Base-by-base conservation (phyloP, 2,797 vertebrate species). In the Coregonus ussuriensis region DNA sequence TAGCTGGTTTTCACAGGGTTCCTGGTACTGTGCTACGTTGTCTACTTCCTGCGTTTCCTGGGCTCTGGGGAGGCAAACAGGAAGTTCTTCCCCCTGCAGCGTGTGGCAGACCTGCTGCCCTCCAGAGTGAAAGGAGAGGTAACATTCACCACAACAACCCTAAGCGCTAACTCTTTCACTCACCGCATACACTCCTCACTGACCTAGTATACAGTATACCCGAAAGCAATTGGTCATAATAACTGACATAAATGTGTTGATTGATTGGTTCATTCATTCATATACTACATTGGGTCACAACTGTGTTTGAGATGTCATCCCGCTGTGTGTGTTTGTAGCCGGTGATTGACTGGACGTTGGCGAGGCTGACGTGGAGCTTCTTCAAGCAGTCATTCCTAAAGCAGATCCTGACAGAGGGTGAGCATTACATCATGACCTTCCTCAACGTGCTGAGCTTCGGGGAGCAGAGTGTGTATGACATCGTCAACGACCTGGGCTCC, bases 361-460 rank as follows among this genome's bases (percentile, higher is more conserved):
- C 97, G 75, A 86, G 88, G 70, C 79, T 99, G 87, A 98, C 97
- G 0, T 99, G 97, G 97, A 99, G 97, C 89, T 99, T 99, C 93
- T 99, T 97, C 91, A 98, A 99, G 85, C 98, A 99, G 72, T 99
- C 97, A 68, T 99, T 99, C 90, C 90, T 99, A 79, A 99, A 99
- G 89, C 98, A 99, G 91, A 95, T 99, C 89, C 94, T 99, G 82
- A 99, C 98, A 53, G 97, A 99, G 89, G 98, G 98, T 0, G 98
- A 99, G 85, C 94, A 97, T 25, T 99, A 99, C 0, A 94, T 99
- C 89, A 99, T 99, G 98, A 99, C 98, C 37, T 99, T 99, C 90
- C 86, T 99, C 81, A 99, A 98, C 0, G 97, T 99, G 21, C 93
- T 99, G 78, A 98, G 95, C 93, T 99, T 99, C 85, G 98, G 96